Percentiles rank a stretch among this genome's conserved stretches.
Conservation (phyloP, 2,113 vertebrate genomes). For the Muscicapa adusta region DNA sequence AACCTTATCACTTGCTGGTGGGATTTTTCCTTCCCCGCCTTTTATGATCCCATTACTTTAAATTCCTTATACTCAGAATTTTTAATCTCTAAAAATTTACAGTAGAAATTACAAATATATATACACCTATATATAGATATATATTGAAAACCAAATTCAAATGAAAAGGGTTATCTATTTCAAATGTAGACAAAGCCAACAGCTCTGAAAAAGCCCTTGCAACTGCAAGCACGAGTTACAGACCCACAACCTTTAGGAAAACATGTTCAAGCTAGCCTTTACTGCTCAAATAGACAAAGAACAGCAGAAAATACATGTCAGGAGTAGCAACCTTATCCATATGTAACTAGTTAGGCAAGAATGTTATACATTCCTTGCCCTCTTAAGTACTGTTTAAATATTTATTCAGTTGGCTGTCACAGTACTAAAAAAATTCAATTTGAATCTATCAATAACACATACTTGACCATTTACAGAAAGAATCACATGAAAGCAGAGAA, state of each 20-base stretch:
- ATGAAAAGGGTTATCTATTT: background rate
- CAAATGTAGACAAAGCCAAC: background rate
- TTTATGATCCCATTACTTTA: background rate
- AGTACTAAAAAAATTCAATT: background rate
- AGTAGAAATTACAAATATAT: background rate
- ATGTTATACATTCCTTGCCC: background rate
- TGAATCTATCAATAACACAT: background rate
- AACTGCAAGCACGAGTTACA: background rate
- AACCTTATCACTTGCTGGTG: background rate
- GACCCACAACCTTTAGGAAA: background rate
- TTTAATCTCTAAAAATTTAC: background rate
- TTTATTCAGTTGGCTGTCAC: background rate
- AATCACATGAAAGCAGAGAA: background rate
- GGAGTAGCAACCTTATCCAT: background rate
- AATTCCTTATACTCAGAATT: background rate
- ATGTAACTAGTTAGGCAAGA: background rate
- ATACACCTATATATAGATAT: background rate
- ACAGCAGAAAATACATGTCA: background rate
- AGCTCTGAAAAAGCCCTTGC: background rate
- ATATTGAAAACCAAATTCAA: background rate
- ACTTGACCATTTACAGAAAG: background rate
- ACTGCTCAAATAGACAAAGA: background rate
- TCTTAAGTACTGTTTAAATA: background rate
- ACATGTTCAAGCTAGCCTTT: rapidly evolving
- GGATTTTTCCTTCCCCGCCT: no score